phyloP scores from a whole-genome alignment of 2,797 vertebrate genomes.

The Sebastolobus altivelis region DNA sequence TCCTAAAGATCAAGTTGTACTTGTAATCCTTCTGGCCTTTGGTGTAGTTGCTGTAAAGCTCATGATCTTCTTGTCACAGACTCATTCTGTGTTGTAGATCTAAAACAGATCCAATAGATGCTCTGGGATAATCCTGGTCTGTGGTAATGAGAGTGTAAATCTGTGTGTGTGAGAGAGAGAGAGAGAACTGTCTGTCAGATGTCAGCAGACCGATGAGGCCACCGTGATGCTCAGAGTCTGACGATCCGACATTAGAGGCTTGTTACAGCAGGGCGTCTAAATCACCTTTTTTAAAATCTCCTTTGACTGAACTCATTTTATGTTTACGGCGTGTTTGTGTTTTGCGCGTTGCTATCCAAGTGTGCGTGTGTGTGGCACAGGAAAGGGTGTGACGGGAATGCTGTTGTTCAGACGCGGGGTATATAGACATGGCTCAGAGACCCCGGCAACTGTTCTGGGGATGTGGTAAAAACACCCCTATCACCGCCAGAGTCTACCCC shows the following conservation, averaged over 20 bases:
- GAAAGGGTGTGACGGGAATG: constrained; percentile 71
- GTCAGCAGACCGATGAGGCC: constrained; percentile 50
- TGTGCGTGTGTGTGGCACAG: constrained; percentile 62
- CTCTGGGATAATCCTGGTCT: constrained; percentile 61
- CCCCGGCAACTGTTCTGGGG: constrained; percentile 63
- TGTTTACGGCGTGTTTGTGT: constrained; percentile 54
- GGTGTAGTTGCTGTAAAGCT: constrained; percentile 37
- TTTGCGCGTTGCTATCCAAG: constrained; percentile 63
- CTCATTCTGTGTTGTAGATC: constrained; percentile 53
- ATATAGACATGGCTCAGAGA: constrained; percentile 65
- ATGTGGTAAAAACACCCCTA: constrained; percentile 74
- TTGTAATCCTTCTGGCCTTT: constrained; percentile 32
- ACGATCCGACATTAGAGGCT: constrained; percentile 41
- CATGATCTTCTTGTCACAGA: constrained; percentile 47
- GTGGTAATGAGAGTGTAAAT: constrained; percentile 66
- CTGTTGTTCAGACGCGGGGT: constrained; percentile 62
- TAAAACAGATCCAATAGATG: constrained; percentile 65
- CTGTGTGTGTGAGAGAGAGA: constrained; percentile 13
- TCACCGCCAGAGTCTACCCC: constrained; percentile 58
- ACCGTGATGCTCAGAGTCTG: constrained; percentile 53
- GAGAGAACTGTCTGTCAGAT: constrained; percentile 38
- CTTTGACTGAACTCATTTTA: constrained; percentile 52
- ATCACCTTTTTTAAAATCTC: constrained; percentile 47
- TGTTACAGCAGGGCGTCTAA: constrained; percentile 46
- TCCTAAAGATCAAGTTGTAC: constrained; percentile 4